Conservation (phyloP, 2,113 vertebrate genomes). For the Nanorana parkeri region DNA sequence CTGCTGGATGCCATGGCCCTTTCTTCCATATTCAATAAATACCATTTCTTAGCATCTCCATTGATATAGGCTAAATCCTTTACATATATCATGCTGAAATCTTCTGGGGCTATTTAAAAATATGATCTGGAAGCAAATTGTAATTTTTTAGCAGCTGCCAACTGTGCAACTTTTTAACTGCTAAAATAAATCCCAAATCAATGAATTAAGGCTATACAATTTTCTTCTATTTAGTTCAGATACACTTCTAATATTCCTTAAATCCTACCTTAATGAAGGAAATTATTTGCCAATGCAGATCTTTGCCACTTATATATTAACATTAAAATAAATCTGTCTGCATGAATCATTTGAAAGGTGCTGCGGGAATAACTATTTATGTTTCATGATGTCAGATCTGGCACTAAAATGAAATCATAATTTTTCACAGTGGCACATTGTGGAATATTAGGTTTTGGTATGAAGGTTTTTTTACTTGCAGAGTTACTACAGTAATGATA, state of each 20-base stretch:
- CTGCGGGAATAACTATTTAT: slow-evolving; percentile 40
- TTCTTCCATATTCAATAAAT: slow-evolving; percentile 21
- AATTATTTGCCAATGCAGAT: slow-evolving; percentile 37
- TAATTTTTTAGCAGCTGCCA: slow-evolving; percentile 12
- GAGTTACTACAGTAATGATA: neutral
- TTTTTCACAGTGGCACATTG: slow-evolving; percentile 20
- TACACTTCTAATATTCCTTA: slow-evolving; percentile 19
- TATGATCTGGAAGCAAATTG: slow-evolving; percentile 12
- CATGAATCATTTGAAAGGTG: slow-evolving; percentile 33
- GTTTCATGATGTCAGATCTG: slow-evolving; percentile 39
- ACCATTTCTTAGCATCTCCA: slow-evolving; percentile 2
- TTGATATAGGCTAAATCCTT: slow-evolving; percentile 17
- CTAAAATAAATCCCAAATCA: slow-evolving; percentile 47
- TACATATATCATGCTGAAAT: neutral
- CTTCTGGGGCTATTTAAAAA: slow-evolving; percentile 19
- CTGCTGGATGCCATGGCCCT: neutral
- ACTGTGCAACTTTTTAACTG: slow-evolving; percentile 36
- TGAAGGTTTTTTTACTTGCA: neutral
- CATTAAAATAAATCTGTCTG: slow-evolving; percentile 27
- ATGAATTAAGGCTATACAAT: slow-evolving; percentile 29
- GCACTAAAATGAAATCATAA: slow-evolving; percentile 34
- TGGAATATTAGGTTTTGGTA: slow-evolving; percentile 15
- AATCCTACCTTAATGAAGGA: slow-evolving; percentile 49
- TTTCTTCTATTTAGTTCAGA: slow-evolving; percentile 36
- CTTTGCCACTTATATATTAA: slow-evolving; percentile 45